Evolutionary conservation across 2,113 vertebrate genomes (phyloP), one percentile per base, ranked within the genome.

Genomic region (Circaetus gallicus): DNA sequence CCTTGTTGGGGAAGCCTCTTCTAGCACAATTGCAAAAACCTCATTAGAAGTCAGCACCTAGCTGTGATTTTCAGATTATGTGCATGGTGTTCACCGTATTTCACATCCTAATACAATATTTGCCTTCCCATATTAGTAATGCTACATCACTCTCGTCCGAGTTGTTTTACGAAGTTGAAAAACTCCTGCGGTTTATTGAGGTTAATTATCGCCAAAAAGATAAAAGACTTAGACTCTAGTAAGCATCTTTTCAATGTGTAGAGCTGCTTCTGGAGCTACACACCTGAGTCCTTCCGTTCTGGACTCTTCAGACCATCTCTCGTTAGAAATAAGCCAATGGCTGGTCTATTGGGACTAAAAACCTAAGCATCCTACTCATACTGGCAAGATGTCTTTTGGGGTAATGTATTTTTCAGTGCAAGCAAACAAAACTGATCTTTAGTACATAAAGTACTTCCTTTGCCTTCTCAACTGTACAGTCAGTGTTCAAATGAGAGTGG

Each of bases 1-100:
- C 36, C 58, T 93, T 73, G 53, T 83, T 89, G 81, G 52, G 77
- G 79, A 96, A 97, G 47, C 32, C 8, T 85, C 36, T 87, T 84
- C 73, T 91, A 79, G 73, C 67, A 78, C 58, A 79, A 63, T 28
- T 93, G 95, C 43, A 94, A 94, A 97, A 97, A 89, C 58, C 73
- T 93, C 71, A 62, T 94, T 91, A 93, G 70, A 55, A 97, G 84
- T 84, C 81, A 86, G 36, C 53, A 73, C 28, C 17, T 42, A 71
- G 58, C 79, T 92, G 31, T 71, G 38, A 88, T 86, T 95, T 94
- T 80, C 40, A 87, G 34, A 61, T 81, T 82, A 38, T 43, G 45
- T 84, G 61, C 59, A 31, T 24, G 50, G 25, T 55, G 29, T 81
- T 91, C 59, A 63, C 25, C 13, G 3, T 40, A 42, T 79, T 91